Evolutionary conservation across 2,113 vertebrate genomes (phyloP), one percentile per base, ranked within the genome.

Genomic region (Anoura caudifer): DNA sequence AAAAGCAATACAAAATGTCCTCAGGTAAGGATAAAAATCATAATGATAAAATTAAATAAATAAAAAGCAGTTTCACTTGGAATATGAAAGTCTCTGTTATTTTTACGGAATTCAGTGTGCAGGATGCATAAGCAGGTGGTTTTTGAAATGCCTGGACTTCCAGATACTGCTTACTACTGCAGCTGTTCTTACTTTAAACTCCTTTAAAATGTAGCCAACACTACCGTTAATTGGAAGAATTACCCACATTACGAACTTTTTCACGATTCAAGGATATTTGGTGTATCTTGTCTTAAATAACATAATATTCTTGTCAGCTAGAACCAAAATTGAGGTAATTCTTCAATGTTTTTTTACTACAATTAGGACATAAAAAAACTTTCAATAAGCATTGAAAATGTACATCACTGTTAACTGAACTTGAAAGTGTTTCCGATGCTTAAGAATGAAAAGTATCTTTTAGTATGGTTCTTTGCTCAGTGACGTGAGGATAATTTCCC

Each of bases 181-280:
- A 94, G 90, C 59, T 95, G 90, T 94, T 96, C 38, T 45, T 93
- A 92, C 67, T 86, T 83, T 56, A 76, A 61, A 11, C 16, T 31
- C 41, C 72, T 95, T 85, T 82, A 77, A 90, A 97, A 75, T 70
- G 22, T 31, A 91, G 72, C 45, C 47, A 76, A 47, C 0, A 43
- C 12, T 45, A 6, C 31, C 81, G 4, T 87, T 93, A 70, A 65
- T 4, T 75, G 38, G 70, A 87, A 96, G 81, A 92, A 61, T 83
- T 90, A 81, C 16, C 11, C 41, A 43, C 61, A 54, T 67, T 2
- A 36, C 2, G 10, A 85, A 16, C 7, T 5, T 93, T 94, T 97
- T 56, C 69, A 77, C 85, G 91, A 95, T 79, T 94, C 56, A 93
- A 87, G 54, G 41, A 69, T 61, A 72, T 72, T 82, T 89, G 38